Evolutionary conservation across 2,888 invertebrate species (phyloP), one percentile per base, ranked within the genome.

Genomic region (Ophion ventricosus): DNA sequence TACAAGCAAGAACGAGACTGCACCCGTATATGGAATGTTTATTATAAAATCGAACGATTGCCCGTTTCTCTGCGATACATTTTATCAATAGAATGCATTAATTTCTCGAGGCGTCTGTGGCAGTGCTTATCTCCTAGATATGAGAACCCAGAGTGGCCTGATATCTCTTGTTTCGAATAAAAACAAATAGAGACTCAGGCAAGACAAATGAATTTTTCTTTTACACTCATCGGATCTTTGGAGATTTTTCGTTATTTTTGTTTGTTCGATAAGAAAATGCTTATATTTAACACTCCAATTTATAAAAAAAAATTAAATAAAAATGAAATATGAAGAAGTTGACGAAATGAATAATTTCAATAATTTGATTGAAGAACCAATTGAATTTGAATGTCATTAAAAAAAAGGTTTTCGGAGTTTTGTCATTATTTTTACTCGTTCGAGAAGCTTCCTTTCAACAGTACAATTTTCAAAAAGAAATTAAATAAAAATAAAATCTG

Each of bases 41-140:
- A 49, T 49, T 49, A 49, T 49, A 49, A 49, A 49, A 49, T 49
- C 49, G 49, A 49, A 49, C 49, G 49, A 49, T 49, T 49, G 49
- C 49, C 17, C 49, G 49, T 49, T 49, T 14, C 49, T 17, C 49
- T 49, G 2, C 3, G 14, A 49, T 49, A 49, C 49, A 17, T 49
- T 77, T 77, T 43, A 67, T 67, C 49, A 49, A 49, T 49, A 14
- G 49, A 17, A 49, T 49, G 49, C 49, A 49, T 49, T 49, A 14
- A 49, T 49, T 11, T 14, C 14, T 49, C 49, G 49, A 49, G 17
- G 49, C 49, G 49, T 49, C 49, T 49, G 49, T 17, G 49, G 49
- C 49, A 49, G 49, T 2, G 49, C 49, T 49, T 49, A 49, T 49
- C 49, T 14, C 17, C 14, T 49, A 49, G 14, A 49, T 14, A 49